Percentiles rank a stretch among this genome's conserved stretches.
Evolutionary conservation across 1,140 invertebrate species (phyloP).

Genomic region (Mercenaria mercenaria): DNA sequence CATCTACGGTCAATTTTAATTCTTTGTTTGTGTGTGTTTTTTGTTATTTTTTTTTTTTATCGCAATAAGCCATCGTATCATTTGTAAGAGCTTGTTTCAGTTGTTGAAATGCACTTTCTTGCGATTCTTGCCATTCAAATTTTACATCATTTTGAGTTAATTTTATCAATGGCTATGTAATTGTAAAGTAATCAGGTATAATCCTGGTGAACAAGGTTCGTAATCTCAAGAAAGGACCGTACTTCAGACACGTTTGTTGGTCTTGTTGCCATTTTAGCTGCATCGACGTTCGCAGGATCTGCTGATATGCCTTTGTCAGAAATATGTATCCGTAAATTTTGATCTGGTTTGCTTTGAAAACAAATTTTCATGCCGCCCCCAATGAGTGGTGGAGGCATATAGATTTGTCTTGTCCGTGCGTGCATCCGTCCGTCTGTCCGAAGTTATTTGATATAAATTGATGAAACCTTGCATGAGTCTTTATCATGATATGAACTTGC

Average conservation of each 20-base stretch:
- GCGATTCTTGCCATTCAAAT: background rate
- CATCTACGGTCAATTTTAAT: background rate
- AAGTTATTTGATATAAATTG: too few species aligned
- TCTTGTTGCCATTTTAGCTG: background rate
- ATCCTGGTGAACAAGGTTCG: background rate
- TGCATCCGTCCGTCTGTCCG: too few species aligned
- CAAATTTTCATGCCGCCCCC: too few species aligned
- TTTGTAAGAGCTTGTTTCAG: background rate
- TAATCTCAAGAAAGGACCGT: slow-evolving; percentile 73
- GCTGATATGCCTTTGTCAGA: slow-evolving; percentile 41
- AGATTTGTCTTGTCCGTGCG: too few species aligned
- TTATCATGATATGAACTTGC: too few species aligned
- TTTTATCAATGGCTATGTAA: background rate
- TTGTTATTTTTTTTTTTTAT: background rate
- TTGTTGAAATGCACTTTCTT: background rate
- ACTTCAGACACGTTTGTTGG: slow-evolving; percentile 64
- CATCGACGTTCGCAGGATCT: slow-evolving; percentile 51
- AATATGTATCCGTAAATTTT: slow-evolving; percentile 59
- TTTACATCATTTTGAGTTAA: background rate
- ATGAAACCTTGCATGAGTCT: too few species aligned
- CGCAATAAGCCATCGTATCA: background rate
- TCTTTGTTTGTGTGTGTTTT: too few species aligned
- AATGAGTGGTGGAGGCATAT: too few species aligned
- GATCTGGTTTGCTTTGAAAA: background rate
- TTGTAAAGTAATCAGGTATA: background rate